Evolutionary conservation across 2,888 invertebrate genomes (phyloP).

Genomic region (Prenolepis imparis): DNA sequence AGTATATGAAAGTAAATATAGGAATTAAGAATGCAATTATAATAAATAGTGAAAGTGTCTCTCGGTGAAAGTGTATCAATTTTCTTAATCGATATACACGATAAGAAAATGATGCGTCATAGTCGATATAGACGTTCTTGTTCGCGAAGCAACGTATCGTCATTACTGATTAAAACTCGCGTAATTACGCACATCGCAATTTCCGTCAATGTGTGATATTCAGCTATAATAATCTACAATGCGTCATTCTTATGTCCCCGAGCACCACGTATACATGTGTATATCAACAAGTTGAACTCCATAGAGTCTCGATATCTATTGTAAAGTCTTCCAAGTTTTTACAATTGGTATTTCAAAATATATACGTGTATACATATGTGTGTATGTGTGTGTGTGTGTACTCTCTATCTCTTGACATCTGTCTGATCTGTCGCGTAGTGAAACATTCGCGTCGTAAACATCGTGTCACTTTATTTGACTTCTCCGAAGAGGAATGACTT

Average conservation of each 20-base stretch:
- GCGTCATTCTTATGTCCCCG: background rate
- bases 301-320: background rate
- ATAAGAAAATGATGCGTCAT: too few species aligned
- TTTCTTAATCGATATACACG: background rate
- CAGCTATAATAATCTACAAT: background rate
- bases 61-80: background rate
- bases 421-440: too few species aligned
- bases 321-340: background rate
- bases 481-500: background rate
- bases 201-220: background rate
- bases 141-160: slow-evolving; percentile 1
- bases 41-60: background rate
- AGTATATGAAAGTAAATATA: background rate
- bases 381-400: background rate
- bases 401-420: background rate
- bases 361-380: background rate
- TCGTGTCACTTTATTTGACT: background rate
- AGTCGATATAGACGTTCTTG: background rate
- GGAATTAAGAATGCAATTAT: background rate
- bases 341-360: background rate
- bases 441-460: background rate
- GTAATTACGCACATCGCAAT: slow-evolving; percentile 22
- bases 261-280: background rate
- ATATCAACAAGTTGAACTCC: background rate
- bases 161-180: background rate